phyloP scores from a whole-genome alignment of 2,888 invertebrate species.

The Theodoxus fluviatilis region DNA sequence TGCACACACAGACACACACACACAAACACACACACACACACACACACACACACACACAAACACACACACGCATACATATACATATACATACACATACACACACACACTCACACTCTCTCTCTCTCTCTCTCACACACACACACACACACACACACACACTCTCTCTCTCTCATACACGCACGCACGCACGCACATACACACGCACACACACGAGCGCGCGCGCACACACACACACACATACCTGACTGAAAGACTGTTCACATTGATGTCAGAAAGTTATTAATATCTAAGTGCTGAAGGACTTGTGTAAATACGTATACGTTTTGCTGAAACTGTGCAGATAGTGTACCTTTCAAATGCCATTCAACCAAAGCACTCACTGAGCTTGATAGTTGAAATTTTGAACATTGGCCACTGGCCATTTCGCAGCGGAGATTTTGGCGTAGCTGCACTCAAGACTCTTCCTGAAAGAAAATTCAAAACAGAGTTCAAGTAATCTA shows the following conservation, averaged over 20 bases:
- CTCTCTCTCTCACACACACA: neutral
- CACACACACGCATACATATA: conserved; percentile 10
- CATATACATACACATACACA: neutral
- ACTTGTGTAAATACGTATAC: too few relatives aligned
- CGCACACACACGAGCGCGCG: conserved; percentile 2
- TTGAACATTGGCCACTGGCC: conserved; percentile 48
- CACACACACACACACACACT: neutral
- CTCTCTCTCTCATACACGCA: neutral
- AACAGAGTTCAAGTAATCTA: too few relatives aligned
- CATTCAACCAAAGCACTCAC: too few relatives aligned
- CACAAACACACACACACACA: neutral
- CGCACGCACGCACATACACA: conserved; percentile 4
- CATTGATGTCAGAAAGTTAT: too few relatives aligned
- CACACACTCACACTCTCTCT: neutral
- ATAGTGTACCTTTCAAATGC: too few relatives aligned
- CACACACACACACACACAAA: neutral
- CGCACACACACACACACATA: neutral
- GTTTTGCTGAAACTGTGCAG: too few relatives aligned
- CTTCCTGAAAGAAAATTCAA: conserved; percentile 33
- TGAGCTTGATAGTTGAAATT: conserved; percentile 48
- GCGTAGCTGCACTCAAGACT: conserved; percentile 49
- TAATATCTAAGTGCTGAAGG: too few relatives aligned
- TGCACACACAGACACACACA: neutral
- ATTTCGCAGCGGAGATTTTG: conserved; percentile 52
- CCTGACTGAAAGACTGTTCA: too few relatives aligned